Evolutionary conservation across 1,140 invertebrate genomes (phyloP).

Genomic region (Musca vetustissima): DNA sequence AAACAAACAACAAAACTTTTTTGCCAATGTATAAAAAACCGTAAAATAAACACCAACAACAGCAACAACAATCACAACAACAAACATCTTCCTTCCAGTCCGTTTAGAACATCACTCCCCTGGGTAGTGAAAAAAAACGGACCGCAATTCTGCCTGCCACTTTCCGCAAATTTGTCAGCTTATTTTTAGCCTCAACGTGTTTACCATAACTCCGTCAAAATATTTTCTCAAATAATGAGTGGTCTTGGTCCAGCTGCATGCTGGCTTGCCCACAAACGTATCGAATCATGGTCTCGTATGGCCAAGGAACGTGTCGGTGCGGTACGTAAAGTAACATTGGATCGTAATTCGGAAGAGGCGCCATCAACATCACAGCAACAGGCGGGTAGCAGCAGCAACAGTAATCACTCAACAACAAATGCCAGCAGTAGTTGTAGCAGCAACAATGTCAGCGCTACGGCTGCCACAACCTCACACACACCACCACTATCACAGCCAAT

Average conservation of each 20-base stretch:
- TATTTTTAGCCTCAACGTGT: background rate
- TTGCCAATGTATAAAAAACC: background rate
- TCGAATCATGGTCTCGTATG: conserved; percentile 71
- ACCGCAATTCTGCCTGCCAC: background rate
- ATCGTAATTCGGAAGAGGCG: conserved; percentile 60
- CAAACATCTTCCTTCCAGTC: background rate
- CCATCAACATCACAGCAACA: conserved; percentile 8
- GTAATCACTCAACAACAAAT: background rate
- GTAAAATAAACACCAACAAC: background rate
- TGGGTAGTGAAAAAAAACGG: background rate
- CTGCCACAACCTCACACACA: conserved; percentile 15
- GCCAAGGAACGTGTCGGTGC: conserved; percentile 67
- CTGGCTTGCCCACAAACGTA: conserved; percentile 69
- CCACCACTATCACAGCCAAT: conserved; percentile 35
- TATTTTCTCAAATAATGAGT: conserved; percentile 57
- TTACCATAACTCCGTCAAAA: conserved; percentile 6
- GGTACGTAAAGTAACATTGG: conserved; percentile 61
- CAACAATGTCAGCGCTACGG: background rate
- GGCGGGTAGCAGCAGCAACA: conserved; percentile 31
- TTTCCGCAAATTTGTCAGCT: background rate
- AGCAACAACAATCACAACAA: background rate
- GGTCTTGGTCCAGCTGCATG: conserved; percentile 68
- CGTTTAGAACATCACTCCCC: background rate
- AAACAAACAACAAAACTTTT: too few species aligned
- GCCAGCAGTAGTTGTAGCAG: conserved; percentile 31